Percentiles rank a stretch among this genome's conserved stretches.
These are phyloP conservation scores for Hyphantria cunea DNA, from an alignment of 1,140 invertebrate genomes.

Conservation along the genomic window DNA sequence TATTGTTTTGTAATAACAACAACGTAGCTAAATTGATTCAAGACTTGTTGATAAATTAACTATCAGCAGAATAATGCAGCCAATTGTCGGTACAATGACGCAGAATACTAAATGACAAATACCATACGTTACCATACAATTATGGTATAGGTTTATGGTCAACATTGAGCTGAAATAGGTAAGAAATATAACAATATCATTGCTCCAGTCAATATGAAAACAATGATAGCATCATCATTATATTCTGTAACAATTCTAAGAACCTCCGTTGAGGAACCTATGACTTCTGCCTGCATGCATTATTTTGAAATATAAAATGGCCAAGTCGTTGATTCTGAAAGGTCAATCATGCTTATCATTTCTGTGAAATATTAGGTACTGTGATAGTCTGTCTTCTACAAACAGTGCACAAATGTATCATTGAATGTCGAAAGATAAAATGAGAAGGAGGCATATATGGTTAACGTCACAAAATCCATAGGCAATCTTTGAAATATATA, in stretches of 20 bases:
- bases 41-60: neutral
- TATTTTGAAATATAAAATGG: neutral
- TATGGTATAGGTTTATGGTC: neutral
- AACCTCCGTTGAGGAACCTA: neutral
- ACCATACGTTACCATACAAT: constrained; percentile 8
- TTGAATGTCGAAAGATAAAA: no score
- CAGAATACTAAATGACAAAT: constrained; percentile 17
- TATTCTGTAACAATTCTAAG: constrained; percentile 19
- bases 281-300: neutral
- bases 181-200: constrained; percentile 8
- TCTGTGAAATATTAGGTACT: constrained; percentile 8
- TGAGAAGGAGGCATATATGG: no score
- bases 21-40: no score
- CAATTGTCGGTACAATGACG: neutral
- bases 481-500: no score
- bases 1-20: no score
- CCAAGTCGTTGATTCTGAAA: constrained; percentile 5
- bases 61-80: neutral
- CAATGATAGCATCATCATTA: constrained; percentile 19
- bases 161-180: constrained; percentile 22
- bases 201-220: neutral
- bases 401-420: neutral
- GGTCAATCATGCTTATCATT: constrained; percentile 7
- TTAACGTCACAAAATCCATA: no score
- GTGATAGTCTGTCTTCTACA: constrained; percentile 1